Evolutionary conservation across 2,888 invertebrate genomes (phyloP).

Genomic region (Drosophila subquinaria): DNA sequence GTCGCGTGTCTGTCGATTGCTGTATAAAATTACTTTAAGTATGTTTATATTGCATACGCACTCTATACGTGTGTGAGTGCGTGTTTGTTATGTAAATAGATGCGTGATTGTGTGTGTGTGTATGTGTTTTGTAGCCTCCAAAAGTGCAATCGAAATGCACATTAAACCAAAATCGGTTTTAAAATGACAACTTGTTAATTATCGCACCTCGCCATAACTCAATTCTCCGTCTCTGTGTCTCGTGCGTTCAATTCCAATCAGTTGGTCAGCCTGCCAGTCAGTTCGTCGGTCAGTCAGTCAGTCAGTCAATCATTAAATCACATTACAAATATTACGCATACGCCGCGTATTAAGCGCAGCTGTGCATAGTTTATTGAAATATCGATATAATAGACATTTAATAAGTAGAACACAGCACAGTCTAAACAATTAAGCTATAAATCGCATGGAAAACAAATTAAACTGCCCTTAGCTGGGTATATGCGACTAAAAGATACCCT

Average conservation of each 20-base stretch:
- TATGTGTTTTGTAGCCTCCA: conserved; percentile 60
- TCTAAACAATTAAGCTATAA: conserved; percentile 22
- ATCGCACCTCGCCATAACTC: conserved; percentile 70
- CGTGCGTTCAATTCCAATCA: conserved; percentile 23
- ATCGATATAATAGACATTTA: conserved; percentile 26
- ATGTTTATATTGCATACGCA: conserved; percentile 56
- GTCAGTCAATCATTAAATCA: conserved; percentile 24
- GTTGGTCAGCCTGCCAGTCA: conserved; percentile 20
- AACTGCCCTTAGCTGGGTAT: not conserved
- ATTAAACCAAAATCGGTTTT: conserved; percentile 65
- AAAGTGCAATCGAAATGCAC: conserved; percentile 67
- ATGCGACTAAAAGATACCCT: not conserved
- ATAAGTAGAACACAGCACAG: conserved; percentile 25
- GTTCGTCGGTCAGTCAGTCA: conserved; percentile 31
- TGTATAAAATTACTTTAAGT: conserved; percentile 53
- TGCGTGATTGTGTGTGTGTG: conserved; percentile 25
- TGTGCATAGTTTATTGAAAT: conserved; percentile 18
- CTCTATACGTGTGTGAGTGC: conserved; percentile 24
- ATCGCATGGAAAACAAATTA: not conserved
- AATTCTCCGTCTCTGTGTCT: conserved; percentile 1
- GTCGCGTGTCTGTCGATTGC: conserved; percentile 68
- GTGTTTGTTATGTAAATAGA: conserved; percentile 31
- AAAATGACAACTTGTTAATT: conserved; percentile 75
- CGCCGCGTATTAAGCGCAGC: conserved; percentile 36
- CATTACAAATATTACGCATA: conserved; percentile 53